Evolutionary conservation across 1,140 invertebrate species (phyloP).

Genomic region (Caenorhabditis tropicalis): DNA sequence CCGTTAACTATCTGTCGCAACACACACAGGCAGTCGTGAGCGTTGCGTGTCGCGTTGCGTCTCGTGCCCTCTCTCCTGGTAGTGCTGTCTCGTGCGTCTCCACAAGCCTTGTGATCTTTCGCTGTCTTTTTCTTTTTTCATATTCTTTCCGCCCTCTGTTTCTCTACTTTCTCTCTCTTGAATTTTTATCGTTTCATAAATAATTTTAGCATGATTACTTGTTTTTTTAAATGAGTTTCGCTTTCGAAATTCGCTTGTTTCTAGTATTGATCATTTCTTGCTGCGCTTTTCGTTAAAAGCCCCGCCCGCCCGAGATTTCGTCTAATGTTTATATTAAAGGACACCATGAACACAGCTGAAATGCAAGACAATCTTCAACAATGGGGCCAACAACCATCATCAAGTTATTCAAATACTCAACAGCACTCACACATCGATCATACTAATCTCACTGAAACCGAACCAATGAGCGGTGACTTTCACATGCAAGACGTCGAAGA

Average conservation of each 20-base stretch:
- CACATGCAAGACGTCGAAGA: not conserved
- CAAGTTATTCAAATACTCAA: conserved; percentile 34
- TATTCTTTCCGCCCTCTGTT: too few relatives aligned
- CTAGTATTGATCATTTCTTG: too few relatives aligned
- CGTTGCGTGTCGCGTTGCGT: conserved; percentile 5
- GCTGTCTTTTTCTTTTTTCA: not conserved
- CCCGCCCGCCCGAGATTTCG: too few relatives aligned
- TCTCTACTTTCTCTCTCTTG: not conserved
- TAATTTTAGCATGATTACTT: not conserved
- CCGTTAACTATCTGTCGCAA: not conserved
- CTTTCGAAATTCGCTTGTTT: not conserved
- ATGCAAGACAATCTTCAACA: not conserved
- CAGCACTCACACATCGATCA: not conserved
- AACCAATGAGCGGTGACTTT: not conserved
- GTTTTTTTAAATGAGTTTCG: not conserved
- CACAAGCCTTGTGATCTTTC: not conserved
- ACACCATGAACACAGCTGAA: not conserved
- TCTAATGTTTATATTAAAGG: not conserved
- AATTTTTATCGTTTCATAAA: conserved; percentile 30
- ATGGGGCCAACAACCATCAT: conserved; percentile 33
- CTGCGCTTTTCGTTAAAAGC: too few relatives aligned
- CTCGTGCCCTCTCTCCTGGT: not conserved
- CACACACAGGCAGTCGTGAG: not conserved
- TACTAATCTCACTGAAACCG: not conserved
- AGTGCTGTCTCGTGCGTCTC: not conserved